Percentiles rank a stretch among this genome's conserved stretches.
These are phyloP conservation scores for Drosophila oshimai DNA, from an alignment of 1,140 invertebrate genomes.

Conservation along the genomic window DNA sequence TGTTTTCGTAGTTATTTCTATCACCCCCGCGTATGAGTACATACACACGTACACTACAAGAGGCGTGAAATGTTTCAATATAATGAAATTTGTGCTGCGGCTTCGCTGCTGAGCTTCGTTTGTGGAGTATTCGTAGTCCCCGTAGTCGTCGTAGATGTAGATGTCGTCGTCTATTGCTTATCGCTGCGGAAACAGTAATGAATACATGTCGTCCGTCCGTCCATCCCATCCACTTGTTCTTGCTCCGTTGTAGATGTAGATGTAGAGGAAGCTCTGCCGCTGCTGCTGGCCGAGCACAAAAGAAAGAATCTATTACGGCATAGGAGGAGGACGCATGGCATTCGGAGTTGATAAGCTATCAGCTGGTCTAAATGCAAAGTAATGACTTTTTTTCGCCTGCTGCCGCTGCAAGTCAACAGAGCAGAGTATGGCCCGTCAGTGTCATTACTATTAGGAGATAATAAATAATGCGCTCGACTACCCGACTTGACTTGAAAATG, in stretches of 20 bases:
- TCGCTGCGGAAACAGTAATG: slow-evolving; percentile 79
- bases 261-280: slow-evolving; percentile 19
- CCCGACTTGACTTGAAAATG: slow-evolving; percentile 25
- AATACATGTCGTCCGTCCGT: slow-evolving; percentile 68
- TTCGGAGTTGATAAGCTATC: slow-evolving; percentile 57
- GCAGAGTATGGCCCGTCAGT: slow-evolving; percentile 46
- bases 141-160: slow-evolving; percentile 35
- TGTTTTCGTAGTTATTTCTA: slow-evolving; percentile 2
- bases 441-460: slow-evolving; percentile 72
- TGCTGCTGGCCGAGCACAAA: slow-evolving; percentile 36
- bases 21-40: slow-evolving; percentile 11
- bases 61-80: slow-evolving; percentile 55
- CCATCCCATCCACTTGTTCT: slow-evolving; percentile 13
- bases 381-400: slow-evolving; percentile 47
- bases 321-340: slow-evolving; percentile 31
- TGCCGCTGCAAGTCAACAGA: slow-evolving; percentile 32
- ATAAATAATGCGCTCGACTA: slow-evolving; percentile 43
- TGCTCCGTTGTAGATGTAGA: slow-evolving; percentile 6
- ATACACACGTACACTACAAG: not conserved
- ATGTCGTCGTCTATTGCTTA: slow-evolving; percentile 58
- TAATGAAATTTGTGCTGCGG: slow-evolving; percentile 57
- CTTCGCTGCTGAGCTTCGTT: slow-evolving; percentile 38
- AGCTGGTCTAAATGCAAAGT: slow-evolving; percentile 76
- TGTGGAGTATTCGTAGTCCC: slow-evolving; percentile 32
- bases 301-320: slow-evolving; percentile 70